Conservation (phyloP, 2,888 invertebrate species). For the Limnephilus rhombicus region DNA sequence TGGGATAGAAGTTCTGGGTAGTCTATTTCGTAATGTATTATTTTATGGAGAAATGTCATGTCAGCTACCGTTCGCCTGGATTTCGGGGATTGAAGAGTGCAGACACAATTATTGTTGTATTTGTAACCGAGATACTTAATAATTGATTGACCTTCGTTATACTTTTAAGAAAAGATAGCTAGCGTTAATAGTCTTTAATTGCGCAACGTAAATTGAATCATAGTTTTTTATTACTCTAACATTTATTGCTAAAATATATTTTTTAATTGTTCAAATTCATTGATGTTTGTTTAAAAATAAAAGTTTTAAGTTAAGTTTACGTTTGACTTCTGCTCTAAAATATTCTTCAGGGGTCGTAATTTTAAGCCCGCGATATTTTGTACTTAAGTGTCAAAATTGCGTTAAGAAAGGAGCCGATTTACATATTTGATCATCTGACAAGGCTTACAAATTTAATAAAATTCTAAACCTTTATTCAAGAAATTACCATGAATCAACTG, state of each 20-base stretch:
- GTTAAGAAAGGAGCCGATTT: constrained; percentile 20
- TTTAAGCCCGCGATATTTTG: neutral
- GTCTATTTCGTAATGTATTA: no score
- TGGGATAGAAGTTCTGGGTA: no score
- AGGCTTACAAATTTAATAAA: constrained; percentile 37
- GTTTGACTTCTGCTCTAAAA: neutral
- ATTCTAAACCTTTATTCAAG: constrained; percentile 38
- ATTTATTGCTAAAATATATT: neutral
- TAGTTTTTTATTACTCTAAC: no score
- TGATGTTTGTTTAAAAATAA: neutral
- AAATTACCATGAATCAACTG: constrained; percentile 27
- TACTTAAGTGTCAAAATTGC: constrained; percentile 19
- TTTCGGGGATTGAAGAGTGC: no score
- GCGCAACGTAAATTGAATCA: neutral
- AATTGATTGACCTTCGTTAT: no score
- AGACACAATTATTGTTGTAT: no score
- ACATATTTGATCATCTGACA: constrained; percentile 45
- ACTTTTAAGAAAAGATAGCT: no score
- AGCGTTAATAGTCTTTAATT: no score
- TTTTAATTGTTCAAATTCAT: neutral
- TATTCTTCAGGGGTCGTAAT: neutral
- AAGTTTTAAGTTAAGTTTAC: neutral
- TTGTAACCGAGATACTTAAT: no score
- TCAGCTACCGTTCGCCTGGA: no score
- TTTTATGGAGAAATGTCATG: no score